These are phyloP conservation scores for Cephus pulcher DNA, from an alignment of 2,888 invertebrate species.

Conservation along the genomic window DNA sequence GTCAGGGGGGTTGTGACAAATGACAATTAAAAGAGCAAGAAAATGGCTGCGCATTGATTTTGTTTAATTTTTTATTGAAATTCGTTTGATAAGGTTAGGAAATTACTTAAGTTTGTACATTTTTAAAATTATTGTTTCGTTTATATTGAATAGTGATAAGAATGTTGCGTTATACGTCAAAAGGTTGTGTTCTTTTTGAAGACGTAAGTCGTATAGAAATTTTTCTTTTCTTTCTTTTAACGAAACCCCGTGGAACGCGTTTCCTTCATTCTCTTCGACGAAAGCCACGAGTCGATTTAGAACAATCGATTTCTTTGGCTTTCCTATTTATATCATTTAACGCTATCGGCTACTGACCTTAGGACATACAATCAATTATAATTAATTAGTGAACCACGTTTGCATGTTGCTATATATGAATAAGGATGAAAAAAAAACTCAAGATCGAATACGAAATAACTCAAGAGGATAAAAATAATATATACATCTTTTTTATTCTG, in stretches of 20 bases:
- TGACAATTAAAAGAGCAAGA: not conserved
- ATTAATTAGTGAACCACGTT: constrained; percentile 15
- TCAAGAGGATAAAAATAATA: constrained; percentile 12
- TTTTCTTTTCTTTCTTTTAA: not conserved
- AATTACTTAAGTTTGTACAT: not conserved
- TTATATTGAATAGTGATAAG: too few relatives aligned
- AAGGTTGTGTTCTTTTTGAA: not conserved
- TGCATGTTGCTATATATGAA: constrained; percentile 16
- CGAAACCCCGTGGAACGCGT: not conserved
- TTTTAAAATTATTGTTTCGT: not conserved
- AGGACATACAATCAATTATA: constrained; percentile 4
- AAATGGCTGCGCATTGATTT: not conserved
- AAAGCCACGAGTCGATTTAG: not conserved
- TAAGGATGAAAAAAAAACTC: constrained; percentile 8
- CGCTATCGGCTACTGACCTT: not conserved
- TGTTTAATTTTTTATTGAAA: not conserved
- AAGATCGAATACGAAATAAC: constrained; percentile 11
- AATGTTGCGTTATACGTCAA: not conserved
- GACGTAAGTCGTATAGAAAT: not conserved
- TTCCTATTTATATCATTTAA: not conserved
- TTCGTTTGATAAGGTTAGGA: not conserved
- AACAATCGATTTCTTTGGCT: not conserved
- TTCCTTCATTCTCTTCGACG: not conserved
- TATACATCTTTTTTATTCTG: constrained; percentile 20
- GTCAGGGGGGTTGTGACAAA: not conserved